Percentiles rank a stretch among this genome's conserved stretches.
These are phyloP conservation scores for Zonotrichia leucophrys DNA, from an alignment of 2,113 vertebrate species.

Conservation along the genomic window DNA sequence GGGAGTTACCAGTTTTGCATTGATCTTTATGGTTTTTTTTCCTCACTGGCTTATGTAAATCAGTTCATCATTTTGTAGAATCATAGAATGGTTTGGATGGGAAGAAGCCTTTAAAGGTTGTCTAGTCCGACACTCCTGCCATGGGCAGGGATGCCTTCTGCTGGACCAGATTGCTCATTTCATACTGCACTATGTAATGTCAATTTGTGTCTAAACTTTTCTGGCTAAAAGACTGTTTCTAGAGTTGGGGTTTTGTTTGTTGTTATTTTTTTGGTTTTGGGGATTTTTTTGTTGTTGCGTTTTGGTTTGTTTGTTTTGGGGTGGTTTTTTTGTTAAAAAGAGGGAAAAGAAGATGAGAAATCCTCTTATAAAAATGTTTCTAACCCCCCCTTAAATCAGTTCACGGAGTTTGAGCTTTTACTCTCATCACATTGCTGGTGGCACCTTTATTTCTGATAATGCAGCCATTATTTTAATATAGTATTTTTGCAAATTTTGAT, in stretches of 20 bases:
- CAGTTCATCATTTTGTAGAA: rapidly evolving
- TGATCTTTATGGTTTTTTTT: not conserved
- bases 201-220: not conserved
- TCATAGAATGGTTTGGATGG: not conserved
- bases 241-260: not conserved
- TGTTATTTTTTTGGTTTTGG: not conserved
- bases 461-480: not conserved
- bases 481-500: not conserved
- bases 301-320: not conserved
- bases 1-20: not conserved
- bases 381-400: not conserved
- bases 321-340: not conserved
- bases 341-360: not conserved
- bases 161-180: not conserved
- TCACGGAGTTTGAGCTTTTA: not conserved
- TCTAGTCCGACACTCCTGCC: not conserved
- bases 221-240: not conserved
- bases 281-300: not conserved
- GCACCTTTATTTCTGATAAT: not conserved
- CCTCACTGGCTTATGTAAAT: not conserved
- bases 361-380: not conserved
- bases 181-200: not conserved
- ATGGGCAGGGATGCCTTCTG: not conserved
- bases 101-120: not conserved
- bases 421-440: not conserved